Base-by-base conservation (phyloP, 2,797 vertebrate genomes). In the Oreonectes daqikongensis region DNA sequence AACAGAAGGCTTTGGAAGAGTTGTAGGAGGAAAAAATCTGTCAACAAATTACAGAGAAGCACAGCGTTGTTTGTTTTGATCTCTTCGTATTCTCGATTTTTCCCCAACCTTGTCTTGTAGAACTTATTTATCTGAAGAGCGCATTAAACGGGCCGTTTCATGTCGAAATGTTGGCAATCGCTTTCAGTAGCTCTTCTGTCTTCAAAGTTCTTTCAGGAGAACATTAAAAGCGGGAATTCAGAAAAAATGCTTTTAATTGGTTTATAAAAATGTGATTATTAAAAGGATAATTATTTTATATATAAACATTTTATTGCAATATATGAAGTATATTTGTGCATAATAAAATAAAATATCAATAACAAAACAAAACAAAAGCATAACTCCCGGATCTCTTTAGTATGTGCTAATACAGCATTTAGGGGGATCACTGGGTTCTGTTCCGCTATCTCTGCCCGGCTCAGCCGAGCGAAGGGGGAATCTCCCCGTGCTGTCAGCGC, bases 401-500 rank as follows among this genome's bases (percentile, higher is more conserved):
- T 32, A 66, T 46, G 50, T 55, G 50, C 50, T 66, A 72, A 72
- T 65, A 70, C 24, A 32, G 18, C 50, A 64, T 66, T 66, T 38
- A 35, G 11, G 28, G 24, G 26, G 1, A 5, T 72, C 40, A 53
- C 18, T 17, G 46, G 24, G 14, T 22, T 59, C 24, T 59, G 72
- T 82, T 81, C 81, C 84, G 85, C 84, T 85, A 84, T 81, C 83
- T 85, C 89, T 83, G 85, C 85, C 87, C 87, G 86, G 80, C 68
- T 22, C 32, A 86, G 84, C 81, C 28, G 81, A 90, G 86, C 86
- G 84, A 84, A 83, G 79, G 82, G 32, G 86, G 90, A 92, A 89
- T 88, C 85, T 93, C 87, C 87, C 85, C 83, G 82, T 86, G 89
- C 91, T 92, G 90, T 93, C 90, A 91, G 87, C 85, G 87, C 87